Base-by-base conservation (phyloP, 2,113 vertebrate species). In the Xiphophorus maculatus region DNA sequence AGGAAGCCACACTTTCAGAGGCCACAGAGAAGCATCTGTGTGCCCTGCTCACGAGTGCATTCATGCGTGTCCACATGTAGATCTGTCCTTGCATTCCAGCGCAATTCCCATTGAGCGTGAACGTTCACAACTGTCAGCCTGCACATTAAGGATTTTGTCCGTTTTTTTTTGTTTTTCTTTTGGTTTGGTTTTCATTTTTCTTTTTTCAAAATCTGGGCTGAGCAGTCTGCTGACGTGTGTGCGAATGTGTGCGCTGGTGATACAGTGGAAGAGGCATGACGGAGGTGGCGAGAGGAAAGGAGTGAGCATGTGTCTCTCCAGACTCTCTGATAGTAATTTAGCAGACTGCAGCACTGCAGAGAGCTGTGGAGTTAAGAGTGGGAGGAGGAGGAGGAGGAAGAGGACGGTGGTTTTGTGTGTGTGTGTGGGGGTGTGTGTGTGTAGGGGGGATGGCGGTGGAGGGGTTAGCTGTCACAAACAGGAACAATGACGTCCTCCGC, bases 341-440 rank as follows among this genome's bases (percentile, higher is more conserved):
- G 87, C 85, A 92, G 90, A 93, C 90, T 93, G 92, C 92, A 90
- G 90, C 91, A 93, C 83, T 92, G 92, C 91, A 92, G 88, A 84
- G 86, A 88, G 85, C 25, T 5, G 63, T 76, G 79, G 84, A 86
- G 84, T 81, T 74, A 73, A 79, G 90, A 35, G 79, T 68, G 84
- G 82, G 83, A 67, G 87, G 86, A 79, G 81, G 88, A 80, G 79
- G 83, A 35, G 35, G 35, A 37, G 35, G 35, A 11, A 11, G 35
- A 37, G 10, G 35, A 37, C 2, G 10, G 10, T 12, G 35, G 35
- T 37, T 11, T 6, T 7, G 32, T 7, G 32, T 7, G 6, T 37
- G 35, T 37, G 35, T 11, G 35, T 12, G 35, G 11, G 10, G 0
- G 35, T 12, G 35, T 37, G 35, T 37, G 35, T 37, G 35, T 37